Percentiles rank a stretch among this genome's conserved stretches.
phyloP scores from a whole-genome alignment of 2,113 vertebrate genomes.

The Choloepus hoffmanni region DNA sequence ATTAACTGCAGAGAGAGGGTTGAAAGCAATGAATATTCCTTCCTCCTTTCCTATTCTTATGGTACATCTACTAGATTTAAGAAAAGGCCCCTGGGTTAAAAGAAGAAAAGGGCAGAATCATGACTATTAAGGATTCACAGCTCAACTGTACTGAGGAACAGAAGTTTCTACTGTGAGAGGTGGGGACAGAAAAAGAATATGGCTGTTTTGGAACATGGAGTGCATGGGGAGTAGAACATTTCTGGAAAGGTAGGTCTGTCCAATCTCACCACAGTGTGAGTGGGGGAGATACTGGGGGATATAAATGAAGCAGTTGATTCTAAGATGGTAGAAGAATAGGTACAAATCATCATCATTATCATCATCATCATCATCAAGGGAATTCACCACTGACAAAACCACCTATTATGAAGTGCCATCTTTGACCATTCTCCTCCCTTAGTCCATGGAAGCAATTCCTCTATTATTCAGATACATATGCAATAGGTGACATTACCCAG shows the following conservation, averaged over 20 bases:
- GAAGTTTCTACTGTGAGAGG: neutral
- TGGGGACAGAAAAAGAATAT: neutral
- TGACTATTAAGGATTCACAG: neutral
- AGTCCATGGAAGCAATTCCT: conserved; percentile 12
- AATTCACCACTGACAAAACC: neutral
- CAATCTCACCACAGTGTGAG: neutral
- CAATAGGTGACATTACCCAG: neutral
- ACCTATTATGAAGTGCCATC: neutral
- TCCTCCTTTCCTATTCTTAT: neutral
- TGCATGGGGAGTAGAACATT: neutral
- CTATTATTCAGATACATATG: neutral
- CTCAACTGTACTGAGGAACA: neutral
- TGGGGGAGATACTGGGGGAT: neutral
- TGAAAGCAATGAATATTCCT: neutral
- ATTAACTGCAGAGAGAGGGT: neutral
- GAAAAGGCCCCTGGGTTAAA: conserved; percentile 38
- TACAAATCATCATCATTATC: neutral
- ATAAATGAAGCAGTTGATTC: neutral
- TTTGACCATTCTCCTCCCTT: neutral
- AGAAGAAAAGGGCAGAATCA: neutral
- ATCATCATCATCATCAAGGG: neutral
- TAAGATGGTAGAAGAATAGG: neutral
- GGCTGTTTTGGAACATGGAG: neutral
- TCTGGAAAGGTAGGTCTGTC: neutral
- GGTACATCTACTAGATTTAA: conserved; percentile 23